phyloP scores from a whole-genome alignment of 2,797 vertebrate species.

The Sebastes oblongus region DNA sequence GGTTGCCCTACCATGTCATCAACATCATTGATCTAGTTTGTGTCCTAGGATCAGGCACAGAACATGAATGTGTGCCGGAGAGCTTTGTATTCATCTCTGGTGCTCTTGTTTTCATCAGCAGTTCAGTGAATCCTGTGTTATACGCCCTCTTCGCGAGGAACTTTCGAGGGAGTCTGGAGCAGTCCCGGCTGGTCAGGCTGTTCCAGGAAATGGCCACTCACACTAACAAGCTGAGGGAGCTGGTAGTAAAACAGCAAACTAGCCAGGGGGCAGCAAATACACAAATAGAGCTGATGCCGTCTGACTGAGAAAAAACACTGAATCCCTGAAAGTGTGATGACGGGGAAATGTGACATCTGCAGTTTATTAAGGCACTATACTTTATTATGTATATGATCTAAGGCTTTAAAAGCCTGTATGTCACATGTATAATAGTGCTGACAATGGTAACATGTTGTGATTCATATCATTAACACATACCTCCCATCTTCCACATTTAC shows the following conservation, averaged over 20 bases:
- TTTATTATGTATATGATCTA: not conserved
- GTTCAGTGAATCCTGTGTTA: constrained; percentile 85
- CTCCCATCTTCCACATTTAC: not conserved
- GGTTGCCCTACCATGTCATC: constrained; percentile 84
- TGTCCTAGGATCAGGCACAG: constrained; percentile 8
- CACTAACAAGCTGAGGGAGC: constrained; percentile 39
- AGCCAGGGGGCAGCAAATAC: constrained; percentile 44
- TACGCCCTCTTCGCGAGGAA: constrained; percentile 79
- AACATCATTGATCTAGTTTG: constrained; percentile 69
- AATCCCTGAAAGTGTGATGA: not conserved
- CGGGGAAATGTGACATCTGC: not conserved
- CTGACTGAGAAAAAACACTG: not conserved
- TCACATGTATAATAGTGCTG: not conserved
- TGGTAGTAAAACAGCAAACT: constrained; percentile 30
- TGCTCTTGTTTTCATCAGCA: constrained; percentile 83
- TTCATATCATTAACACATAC: not conserved
- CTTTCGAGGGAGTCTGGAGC: constrained; percentile 69
- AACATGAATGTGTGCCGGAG: constrained; percentile 61
- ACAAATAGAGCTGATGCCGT: not conserved
- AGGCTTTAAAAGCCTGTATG: not conserved
- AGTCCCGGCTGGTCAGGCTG: constrained; percentile 72
- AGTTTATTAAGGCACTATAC: not conserved
- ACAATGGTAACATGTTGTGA: not conserved
- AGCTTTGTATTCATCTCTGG: constrained; percentile 68
- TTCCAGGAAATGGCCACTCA: constrained; percentile 78